phyloP scores from a whole-genome alignment of 2,797 vertebrate species.

The Mormyrops attenuatus region DNA sequence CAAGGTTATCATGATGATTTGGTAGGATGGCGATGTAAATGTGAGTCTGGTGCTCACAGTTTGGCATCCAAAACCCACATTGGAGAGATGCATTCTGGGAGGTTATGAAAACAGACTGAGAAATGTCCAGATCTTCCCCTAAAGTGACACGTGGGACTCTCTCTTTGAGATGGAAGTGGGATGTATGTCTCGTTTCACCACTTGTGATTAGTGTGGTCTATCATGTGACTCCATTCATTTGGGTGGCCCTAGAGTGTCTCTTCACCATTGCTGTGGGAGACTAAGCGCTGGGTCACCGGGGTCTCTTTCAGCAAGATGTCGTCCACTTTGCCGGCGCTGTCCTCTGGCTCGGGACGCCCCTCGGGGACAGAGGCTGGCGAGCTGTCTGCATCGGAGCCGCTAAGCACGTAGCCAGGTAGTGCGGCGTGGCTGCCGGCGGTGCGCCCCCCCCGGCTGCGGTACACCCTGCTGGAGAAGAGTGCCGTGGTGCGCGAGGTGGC shows the following conservation, averaged over 20 bases:
- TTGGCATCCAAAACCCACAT: not conserved
- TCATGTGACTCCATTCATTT: not conserved
- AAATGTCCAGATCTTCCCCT: not conserved
- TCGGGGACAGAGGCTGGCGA: conserved; percentile 48
- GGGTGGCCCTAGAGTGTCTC: conserved; percentile 47
- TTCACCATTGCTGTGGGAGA: conserved; percentile 46
- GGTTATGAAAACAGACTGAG: not conserved
- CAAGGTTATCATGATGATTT: not conserved
- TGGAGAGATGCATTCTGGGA: not conserved
- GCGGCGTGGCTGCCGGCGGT: conserved; percentile 51
- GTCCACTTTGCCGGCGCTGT: conserved; percentile 49
- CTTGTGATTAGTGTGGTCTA: not conserved
- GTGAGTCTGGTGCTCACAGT: too few relatives aligned
- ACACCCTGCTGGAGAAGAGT: conserved; percentile 51
- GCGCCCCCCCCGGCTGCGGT: conserved; percentile 30
- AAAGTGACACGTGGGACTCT: not conserved
- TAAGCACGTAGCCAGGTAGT: conserved; percentile 73
- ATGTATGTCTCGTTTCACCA: not conserved
- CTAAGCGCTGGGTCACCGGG: conserved; percentile 28
- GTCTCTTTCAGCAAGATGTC: conserved; percentile 58
- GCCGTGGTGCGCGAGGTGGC: conserved; percentile 56
- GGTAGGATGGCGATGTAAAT: not conserved
- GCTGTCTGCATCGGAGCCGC: conserved; percentile 68
- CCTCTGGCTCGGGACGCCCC: conserved; percentile 52
- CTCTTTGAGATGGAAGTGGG: not conserved